phyloP scores from a whole-genome alignment of 92 coral and sea anemone genomes.

The Zoanthus sansibaricus region DNA sequence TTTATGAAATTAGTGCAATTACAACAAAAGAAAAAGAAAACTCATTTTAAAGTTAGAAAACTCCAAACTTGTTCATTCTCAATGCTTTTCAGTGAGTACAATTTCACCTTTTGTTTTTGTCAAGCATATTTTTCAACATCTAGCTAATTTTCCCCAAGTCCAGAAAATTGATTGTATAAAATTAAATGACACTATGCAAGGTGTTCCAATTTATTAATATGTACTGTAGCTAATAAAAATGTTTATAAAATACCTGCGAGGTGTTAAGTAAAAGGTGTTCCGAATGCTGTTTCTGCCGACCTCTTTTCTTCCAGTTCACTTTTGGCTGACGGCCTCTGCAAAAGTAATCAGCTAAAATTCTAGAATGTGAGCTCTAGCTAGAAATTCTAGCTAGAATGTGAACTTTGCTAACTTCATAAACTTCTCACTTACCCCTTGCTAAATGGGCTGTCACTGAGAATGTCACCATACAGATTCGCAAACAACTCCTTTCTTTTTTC shows the following conservation, averaged over 20 bases:
- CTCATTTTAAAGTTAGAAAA: too few relatives aligned
- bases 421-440: slow-evolving; percentile 68
- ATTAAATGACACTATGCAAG: too few relatives aligned
- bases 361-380: not conserved
- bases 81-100: too few relatives aligned
- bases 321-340: slow-evolving; percentile 65
- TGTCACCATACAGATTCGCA: slow-evolving; percentile 57
- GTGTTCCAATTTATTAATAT: too few relatives aligned
- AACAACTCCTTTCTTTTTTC: slow-evolving; percentile 55
- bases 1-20: too few relatives aligned
- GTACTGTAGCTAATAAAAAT: not conserved
- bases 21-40: too few relatives aligned
- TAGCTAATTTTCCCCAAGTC: too few relatives aligned
- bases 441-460: slow-evolving; percentile 77
- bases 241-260: slow-evolving; percentile 62
- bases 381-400: not conserved
- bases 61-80: too few relatives aligned
- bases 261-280: slow-evolving; percentile 91
- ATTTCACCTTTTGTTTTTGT: too few relatives aligned
- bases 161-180: too few relatives aligned
- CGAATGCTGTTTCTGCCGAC: slow-evolving; percentile 91
- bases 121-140: too few relatives aligned
- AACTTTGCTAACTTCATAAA: too few relatives aligned
- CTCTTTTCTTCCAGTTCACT: slow-evolving; percentile 89
- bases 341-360: not conserved